Conservation (phyloP, 53 echinoderm and acorn worm species). For the Crossaster papposus region DNA sequence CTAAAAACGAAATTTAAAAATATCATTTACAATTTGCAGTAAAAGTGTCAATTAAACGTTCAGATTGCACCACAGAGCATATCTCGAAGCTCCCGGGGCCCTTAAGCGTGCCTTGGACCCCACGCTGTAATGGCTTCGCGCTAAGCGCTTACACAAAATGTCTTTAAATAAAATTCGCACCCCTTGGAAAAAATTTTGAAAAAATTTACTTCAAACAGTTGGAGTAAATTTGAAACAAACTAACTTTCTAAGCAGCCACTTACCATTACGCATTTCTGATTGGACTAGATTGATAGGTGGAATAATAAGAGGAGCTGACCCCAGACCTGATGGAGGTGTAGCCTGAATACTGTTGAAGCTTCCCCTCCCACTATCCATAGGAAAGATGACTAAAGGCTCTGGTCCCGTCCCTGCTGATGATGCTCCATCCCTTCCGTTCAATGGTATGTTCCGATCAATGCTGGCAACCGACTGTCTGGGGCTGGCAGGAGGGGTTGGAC, state of each 20-base stretch:
- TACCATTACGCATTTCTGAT: constrained; percentile 18
- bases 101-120: too few species aligned
- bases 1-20: too few species aligned
- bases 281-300: constrained; percentile 50
- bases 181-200: too few species aligned
- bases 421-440: constrained; percentile 52
- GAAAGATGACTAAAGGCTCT: constrained; percentile 42
- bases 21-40: too few species aligned
- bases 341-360: constrained; percentile 37
- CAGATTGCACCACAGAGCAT: too few species aligned
- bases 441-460: constrained; percentile 48
- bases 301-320: constrained; percentile 28
- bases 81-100: too few species aligned
- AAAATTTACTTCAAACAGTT: neutral
- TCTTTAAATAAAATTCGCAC: too few species aligned
- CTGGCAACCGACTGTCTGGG: constrained; percentile 72
- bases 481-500: constrained; percentile 68
- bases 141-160: too few species aligned
- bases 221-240: neutral
- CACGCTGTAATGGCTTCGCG: too few species aligned
- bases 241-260: neutral
- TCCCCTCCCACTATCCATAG: constrained; percentile 16
- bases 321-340: constrained; percentile 35
- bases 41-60: too few species aligned
- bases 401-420: constrained; percentile 24